Base-by-base conservation (phyloP, 1,140 invertebrate genomes). In the Drosophila kanapiae region DNA sequence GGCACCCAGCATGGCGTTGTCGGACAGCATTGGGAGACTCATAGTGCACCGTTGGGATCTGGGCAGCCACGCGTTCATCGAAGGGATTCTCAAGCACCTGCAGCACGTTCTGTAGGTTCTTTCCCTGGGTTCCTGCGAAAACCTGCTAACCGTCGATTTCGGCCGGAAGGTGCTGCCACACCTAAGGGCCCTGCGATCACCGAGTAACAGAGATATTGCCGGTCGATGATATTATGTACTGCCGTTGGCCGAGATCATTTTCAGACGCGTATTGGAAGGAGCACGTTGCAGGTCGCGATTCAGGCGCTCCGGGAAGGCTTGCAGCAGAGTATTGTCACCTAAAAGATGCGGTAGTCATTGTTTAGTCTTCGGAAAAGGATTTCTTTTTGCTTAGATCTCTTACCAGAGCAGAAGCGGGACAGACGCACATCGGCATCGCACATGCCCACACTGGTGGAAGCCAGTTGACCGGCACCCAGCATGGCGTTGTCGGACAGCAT, bases 11-110 rank as follows among this genome's bases (percentile, higher is more conserved):
- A n/a, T n/a, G n/a, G n/a, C n/a, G n/a, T n/a, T n/a, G n/a, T n/a
- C n/a, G n/a, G n/a, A n/a, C n/a, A n/a, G n/a, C 98, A 90, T 97
- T 98, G 0, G 98, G 98, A 93, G 99, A 98, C 93, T 99, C 98
- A 93, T 98, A 99, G 92, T 97, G 96, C 31, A 96, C 95, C 40
- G 96, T 95, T 0, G 98, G 98, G 82, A 98, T 96, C 57, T 96
- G 95, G 9, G 96, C 95, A 1, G 97, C 97, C 13, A 95, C 93
- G 18, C 97, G 95, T 91, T 97, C 96, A 86, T 98, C 97, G 91
- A 96, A 98, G 0, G 96, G 96, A 27, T 95, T 94, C 88, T 98
- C 97, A 14, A 96, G 95, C 13, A 99, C 96, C 93, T 95, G 91
- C 11, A 98, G 93, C 10, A 96, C 95, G n/a, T n/a, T n/a, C n/a